Percentiles rank a stretch among this genome's conserved stretches.
phyloP scores from a whole-genome alignment of 2,797 vertebrate genomes.

The Amblyraja radiata region DNA sequence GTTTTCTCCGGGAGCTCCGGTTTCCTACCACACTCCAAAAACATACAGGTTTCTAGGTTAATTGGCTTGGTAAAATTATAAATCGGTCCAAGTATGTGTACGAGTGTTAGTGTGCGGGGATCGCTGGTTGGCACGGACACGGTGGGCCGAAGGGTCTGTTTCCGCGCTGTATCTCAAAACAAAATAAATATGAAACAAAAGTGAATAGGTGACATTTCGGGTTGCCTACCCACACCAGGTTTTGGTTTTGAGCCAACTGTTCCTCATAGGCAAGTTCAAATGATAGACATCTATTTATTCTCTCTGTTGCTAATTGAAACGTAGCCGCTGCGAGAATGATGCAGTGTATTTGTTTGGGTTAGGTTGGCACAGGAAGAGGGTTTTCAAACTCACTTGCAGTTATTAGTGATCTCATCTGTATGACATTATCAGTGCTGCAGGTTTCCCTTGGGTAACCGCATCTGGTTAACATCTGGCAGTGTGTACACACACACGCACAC shows the following conservation, averaged over 20 bases:
- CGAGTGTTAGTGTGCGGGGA: too few species aligned
- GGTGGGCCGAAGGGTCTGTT: too few species aligned
- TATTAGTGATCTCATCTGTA: slow-evolving; percentile 35
- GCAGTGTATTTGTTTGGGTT: slow-evolving; percentile 25
- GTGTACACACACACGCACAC: neutral
- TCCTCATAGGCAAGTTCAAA: neutral
- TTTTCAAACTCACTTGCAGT: slow-evolving; percentile 30
- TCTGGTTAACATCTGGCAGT: slow-evolving; percentile 34
- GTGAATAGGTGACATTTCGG: too few species aligned
- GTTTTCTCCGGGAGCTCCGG: too few species aligned
- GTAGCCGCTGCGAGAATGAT: neutral
- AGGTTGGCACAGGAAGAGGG: slow-evolving; percentile 30
- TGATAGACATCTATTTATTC: neutral
- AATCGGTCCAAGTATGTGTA: too few species aligned
- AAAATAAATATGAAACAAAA: too few species aligned
- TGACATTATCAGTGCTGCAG: slow-evolving; percentile 29
- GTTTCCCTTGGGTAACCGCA: slow-evolving; percentile 16
- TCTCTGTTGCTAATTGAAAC: slow-evolving; percentile 24
- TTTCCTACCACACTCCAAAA: too few species aligned
- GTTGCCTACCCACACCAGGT: neutral
- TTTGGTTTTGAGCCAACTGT: neutral
- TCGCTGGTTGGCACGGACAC: too few species aligned
- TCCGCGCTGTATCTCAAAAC: too few species aligned
- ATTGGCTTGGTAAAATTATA: too few species aligned
- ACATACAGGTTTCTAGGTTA: too few species aligned